Conservation (phyloP, 2,888 invertebrate species). For the Meta bourneti region DNA sequence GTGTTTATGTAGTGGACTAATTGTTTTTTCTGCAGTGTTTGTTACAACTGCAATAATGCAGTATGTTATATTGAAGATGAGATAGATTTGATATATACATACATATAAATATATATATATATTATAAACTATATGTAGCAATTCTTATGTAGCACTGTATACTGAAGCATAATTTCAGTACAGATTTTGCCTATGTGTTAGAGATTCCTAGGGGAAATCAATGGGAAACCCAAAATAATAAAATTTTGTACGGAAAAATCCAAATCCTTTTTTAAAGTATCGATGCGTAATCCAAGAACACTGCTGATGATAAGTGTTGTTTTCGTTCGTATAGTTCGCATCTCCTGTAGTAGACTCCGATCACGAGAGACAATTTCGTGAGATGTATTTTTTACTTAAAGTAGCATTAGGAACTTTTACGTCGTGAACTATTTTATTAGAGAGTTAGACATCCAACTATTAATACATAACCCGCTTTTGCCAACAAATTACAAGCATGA, state of each 20-base stretch:
- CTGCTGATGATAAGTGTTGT: slow-evolving; percentile 14
- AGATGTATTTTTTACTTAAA: slow-evolving; percentile 51
- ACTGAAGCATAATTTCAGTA: slow-evolving; percentile 20
- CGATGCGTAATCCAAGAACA: slow-evolving; percentile 6
- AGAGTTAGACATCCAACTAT: slow-evolving; percentile 22
- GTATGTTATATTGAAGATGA: slow-evolving; percentile 29
- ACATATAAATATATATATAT: neutral
- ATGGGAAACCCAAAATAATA: slow-evolving; percentile 17
- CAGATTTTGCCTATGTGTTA: slow-evolving; percentile 47
- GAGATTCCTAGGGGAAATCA: slow-evolving; percentile 46
- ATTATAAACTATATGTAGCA: slow-evolving; percentile 40
- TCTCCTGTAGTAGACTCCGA: neutral
- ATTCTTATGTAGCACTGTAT: slow-evolving; percentile 47
- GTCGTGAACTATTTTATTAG: slow-evolving; percentile 22
- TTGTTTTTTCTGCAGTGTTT: slow-evolving; percentile 45
- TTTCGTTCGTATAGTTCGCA: slow-evolving; percentile 12
- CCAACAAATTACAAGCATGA: slow-evolving; percentile 51
- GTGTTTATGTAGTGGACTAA: slow-evolving; percentile 35
- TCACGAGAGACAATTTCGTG: neutral
- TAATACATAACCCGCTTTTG: slow-evolving; percentile 39
- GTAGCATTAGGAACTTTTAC: slow-evolving; percentile 9
- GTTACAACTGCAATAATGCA: slow-evolving; percentile 35
- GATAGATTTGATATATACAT: slow-evolving; percentile 55
- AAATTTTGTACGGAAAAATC: slow-evolving; percentile 23
- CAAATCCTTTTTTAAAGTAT: slow-evolving; percentile 5